phyloP scores from a whole-genome alignment of 1,140 invertebrate genomes.

The Monomorium pharaonis region DNA sequence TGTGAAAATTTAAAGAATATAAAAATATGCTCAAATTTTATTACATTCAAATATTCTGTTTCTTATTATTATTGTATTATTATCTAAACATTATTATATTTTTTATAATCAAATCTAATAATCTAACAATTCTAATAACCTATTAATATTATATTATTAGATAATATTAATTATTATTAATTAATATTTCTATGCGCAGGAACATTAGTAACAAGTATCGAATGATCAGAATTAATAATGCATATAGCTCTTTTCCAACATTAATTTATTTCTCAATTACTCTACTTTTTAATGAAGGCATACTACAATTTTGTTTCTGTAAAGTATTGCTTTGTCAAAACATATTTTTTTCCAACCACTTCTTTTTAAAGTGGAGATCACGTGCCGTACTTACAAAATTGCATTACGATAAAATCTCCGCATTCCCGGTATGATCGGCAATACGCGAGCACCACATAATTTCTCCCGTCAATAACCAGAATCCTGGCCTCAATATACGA shows the following conservation, averaged over 20 bases:
- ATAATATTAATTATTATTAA: slow-evolving; percentile 8
- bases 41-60: neutral
- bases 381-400: neutral
- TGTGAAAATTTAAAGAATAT: neutral
- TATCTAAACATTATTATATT: neutral
- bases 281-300: neutral
- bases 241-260: neutral
- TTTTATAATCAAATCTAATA: neutral
- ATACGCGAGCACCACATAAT: slow-evolving; percentile 21
- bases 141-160: neutral
- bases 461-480: slow-evolving; percentile 36
- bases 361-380: neutral
- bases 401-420: slow-evolving; percentile 14
- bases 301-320: neutral
- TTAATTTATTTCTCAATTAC: neutral
- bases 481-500: slow-evolving; percentile 12
- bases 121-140: neutral
- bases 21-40: neutral
- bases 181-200: neutral
- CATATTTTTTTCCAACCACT: neutral
- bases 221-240: neutral
- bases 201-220: neutral
- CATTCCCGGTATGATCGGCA: neutral
- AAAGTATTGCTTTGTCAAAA: neutral
- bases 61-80: neutral